Evolutionary conservation across 1,140 invertebrate species (phyloP), one percentile per base, ranked within the genome.

Genomic region (Brachionus manjavacas): DNA sequence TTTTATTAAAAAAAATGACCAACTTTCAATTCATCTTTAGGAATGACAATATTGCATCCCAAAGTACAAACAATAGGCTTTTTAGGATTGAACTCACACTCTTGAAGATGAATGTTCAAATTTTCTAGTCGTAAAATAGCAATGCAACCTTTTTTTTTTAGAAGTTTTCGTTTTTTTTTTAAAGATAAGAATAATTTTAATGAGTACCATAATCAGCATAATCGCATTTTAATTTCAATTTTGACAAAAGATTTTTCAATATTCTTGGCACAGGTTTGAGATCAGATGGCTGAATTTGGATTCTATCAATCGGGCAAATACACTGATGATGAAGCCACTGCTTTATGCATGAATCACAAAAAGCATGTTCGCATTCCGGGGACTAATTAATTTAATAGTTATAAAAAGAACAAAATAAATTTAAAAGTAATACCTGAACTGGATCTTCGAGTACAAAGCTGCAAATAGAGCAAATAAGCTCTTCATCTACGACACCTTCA

Each of bases 41-140:
- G 95, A 86, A 97, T 94, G 76, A 96, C 93, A 25, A 96, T 91
- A 52, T 95, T 95, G 89, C 96, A 98, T 4, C 96, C 96, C 87
- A 94, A 93, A 86, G 96, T 95, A 89, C 96, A 98, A 28, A 93
- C 93, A 85, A 96, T 93, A 16, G 95, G 95, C 88, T 95, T 92
- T 89, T 97, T 97, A 4, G 96, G 96, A 90, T 97, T 98, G 87
- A 93, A 94, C 89, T 95, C 94, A 91, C 96, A 97, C 89, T 97
- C 95, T 87, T 94, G 93, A 35, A 96, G 89, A 90, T 98, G 96
- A 28, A 92, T 90, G 7, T 91, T 90, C 70, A 97, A 89, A 41
- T 92, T 92, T 88, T 97, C 96, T 81, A 98, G 90, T 90, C 97
- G 97, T 14, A 97, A 90, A 28, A 95, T 91, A 66, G 92, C 90